Base-by-base conservation (phyloP, 1,140 invertebrate species). In the Acromyrmex charruanus region DNA sequence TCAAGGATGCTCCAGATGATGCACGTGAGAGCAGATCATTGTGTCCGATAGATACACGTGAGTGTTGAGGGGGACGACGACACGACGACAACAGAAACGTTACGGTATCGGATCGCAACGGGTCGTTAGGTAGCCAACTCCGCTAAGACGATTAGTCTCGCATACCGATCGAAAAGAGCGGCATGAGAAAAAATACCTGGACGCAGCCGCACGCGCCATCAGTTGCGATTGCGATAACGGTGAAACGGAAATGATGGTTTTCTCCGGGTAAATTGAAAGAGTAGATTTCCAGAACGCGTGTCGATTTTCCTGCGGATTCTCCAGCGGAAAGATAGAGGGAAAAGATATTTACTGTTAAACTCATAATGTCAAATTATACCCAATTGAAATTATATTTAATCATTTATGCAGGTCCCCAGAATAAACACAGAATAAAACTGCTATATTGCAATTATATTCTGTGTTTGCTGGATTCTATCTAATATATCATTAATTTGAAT, bases 231-330 rank as follows among this genome's bases (percentile, higher is more conserved):
- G 80, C 63, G 31, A 84, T 75, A 75, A 75, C 71, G 71, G 71
- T 55, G 58, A 85, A 75, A 35, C 44, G 72, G 72, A 74, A 69
- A 86, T n/a, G 18, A 55, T 55, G 74, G 18, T 71, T 82, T 81
- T 81, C 77, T 39, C 53, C 63, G 65, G 18, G 10, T 31, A 31
- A 80, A 86, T 86, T 51, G 35, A 12, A 59, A 59, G 28, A 3
- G 3, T 3, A 25, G 65, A 58, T 75, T 75, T 79, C 74, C 44
- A 66, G 59, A 44, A 28, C 14, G 49, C 58, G 61, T 28, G 14
- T 21, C 65, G 58, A 74, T 63, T 3, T 28, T 25, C 44, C 59
- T 3, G 9, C 9, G 39, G 39, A 44, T 44, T 10, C 39, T 18
- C 10, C 3, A 4, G 35, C 14, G 77, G 25, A 49, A 35, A 35